Evolutionary conservation across 1,140 invertebrate species (phyloP), one percentile per base, ranked within the genome.

Genomic region (Pemphigus obesinymphae): DNA sequence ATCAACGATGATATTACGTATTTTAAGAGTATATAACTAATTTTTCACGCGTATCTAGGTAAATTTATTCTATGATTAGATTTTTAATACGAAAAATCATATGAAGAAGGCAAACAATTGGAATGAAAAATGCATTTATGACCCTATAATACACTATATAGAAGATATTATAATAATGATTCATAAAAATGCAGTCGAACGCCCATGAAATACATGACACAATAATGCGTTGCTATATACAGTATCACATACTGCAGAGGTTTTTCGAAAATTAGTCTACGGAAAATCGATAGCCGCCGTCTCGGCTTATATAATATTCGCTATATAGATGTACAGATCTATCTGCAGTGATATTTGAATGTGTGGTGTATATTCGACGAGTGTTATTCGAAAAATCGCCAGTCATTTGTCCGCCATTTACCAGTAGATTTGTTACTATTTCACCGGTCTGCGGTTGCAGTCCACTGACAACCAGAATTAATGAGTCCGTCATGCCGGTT

Each of bases 401-500:
- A 80, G 76, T 80, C 76, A 80, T 61, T 80, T 45, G 15, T 80
- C 7, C 53, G 76, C 76, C 76, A 80, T 80, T 80, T 63, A 29
- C 76, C 45, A 80, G 48, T 78, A 58, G 75, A 78, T 78, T 58
- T 78, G 75, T 37, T 23, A 78, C 75, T 40, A 17, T 17, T 55
- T 13, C 31, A n/a, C 73, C 70, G 70, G n/a, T n/a, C 68, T 55
- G 50, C 50, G 45, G 31, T n/a, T 15, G 23, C 37, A 23, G 53
- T 23, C 26, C 76, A 37, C 76, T 80, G 76, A 80, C 76, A 63
- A 45, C 55, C 40, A 63, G 76, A 63, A 80, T 80, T 80, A 80
- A 80, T 80, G 76, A 80, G 76, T 63, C 53, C 76, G 53, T 80
- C 76, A 80, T 80, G 76, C 55, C 76, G 76, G 76, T 80, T 58